Base-by-base conservation (phyloP, 2,888 invertebrate species). In the Laothoe populi region DNA sequence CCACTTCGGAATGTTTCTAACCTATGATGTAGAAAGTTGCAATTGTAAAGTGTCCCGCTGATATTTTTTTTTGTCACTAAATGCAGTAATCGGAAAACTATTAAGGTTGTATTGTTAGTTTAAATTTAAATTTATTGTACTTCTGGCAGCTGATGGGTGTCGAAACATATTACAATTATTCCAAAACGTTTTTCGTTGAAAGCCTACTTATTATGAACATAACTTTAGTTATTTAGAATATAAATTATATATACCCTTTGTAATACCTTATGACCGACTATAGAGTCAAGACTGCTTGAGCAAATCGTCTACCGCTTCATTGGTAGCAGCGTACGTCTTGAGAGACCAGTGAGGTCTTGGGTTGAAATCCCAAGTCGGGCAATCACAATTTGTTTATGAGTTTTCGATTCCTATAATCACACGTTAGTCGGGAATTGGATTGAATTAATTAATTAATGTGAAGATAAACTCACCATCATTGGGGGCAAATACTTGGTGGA, bases 51-150 rank as follows among this genome's bases (percentile, higher is more conserved):
- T 65, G 24, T 59, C 74, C 75, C 74, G 75, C 76, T 74, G 76
- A 63, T 60, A 67, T 62, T 73, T 19, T 70, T n/a, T 70, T 64
- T 64, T 63, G 70, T 67, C 64, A 71, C 74, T 73, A 74, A 73
- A 78, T 72, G 71, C 70, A 68, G 70, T 74, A 70, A 80, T 79
- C 76, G 74, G 73, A 79, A 77, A 77, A 69, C 77, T 74, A 81
- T 81, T 81, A 80, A 66, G 68, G 68, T 57, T 31, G 65, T 60
- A 73, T 77, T 77, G 77, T 75, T 72, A 64, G 66, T 67, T 70
- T 70, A 63, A 71, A 68, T 59, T 64, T 59, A 44, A 59, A 59
- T 45, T 45, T 63, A 70, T 73, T 68, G 64, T 66, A 64, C 63
- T 67, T 64, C 42, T 67, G 64, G 71, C 77, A 77, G 76, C 76